Conservation (phyloP, 2,113 vertebrate genomes). For the Indicator indicator region DNA sequence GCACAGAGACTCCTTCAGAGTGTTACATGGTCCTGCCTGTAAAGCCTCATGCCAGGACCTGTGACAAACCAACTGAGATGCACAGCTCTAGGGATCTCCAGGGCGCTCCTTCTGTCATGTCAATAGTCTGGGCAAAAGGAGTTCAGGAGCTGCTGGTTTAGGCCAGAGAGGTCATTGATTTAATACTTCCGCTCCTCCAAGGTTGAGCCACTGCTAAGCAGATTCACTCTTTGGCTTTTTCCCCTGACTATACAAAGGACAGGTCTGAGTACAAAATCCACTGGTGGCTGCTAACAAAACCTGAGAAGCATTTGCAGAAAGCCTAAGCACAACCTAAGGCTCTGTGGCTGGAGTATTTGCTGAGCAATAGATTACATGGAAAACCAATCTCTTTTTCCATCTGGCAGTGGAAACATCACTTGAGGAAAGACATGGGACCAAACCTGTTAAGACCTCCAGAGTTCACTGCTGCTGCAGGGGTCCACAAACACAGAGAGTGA, state of each 20-base stretch:
- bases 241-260: background rate
- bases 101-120: background rate
- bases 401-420: background rate
- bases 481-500: fast-evolving
- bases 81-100: background rate
- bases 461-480: background rate
- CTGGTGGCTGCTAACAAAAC: background rate
- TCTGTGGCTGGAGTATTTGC: background rate
- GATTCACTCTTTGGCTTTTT: background rate
- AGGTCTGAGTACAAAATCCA: background rate
- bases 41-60: background rate
- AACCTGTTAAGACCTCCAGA: background rate
- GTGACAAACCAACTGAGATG: background rate
- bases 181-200: background rate
- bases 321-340: background rate
- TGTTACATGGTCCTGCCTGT: fast-evolving
- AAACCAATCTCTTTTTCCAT: background rate
- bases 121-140: background rate
- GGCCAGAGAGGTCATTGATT: background rate
- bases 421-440: background rate
- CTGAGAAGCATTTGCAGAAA: background rate
- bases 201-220: background rate
- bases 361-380: background rate
- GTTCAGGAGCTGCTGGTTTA: background rate
- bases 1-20: background rate